Conservation (phyloP, 92 coral and sea anemone species). For the Muricea muricata region DNA sequence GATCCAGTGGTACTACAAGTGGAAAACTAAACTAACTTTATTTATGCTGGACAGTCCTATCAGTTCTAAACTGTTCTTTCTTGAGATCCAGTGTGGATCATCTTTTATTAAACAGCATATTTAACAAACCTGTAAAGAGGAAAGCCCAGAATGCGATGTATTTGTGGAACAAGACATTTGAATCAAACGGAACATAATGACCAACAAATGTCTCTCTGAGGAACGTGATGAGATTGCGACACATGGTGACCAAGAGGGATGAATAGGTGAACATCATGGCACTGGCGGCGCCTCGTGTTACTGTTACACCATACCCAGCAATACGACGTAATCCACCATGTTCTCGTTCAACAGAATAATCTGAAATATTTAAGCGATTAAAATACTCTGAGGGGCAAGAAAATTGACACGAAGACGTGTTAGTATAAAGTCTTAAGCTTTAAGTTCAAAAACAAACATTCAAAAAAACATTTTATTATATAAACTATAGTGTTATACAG, state of each 20-base stretch:
- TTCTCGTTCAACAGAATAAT: slow-evolving; percentile 23
- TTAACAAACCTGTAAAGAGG: slow-evolving; percentile 43
- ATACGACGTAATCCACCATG: slow-evolving; percentile 37
- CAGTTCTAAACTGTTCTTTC: neutral
- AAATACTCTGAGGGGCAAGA: neutral
- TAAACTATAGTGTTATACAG: too few species aligned
- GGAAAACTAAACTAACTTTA: too few species aligned
- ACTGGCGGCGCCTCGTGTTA: slow-evolving; percentile 34
- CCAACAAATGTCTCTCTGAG: slow-evolving; percentile 22
- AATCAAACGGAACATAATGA: slow-evolving; percentile 36
- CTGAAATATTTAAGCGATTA: neutral
- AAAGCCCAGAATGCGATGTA: slow-evolving; percentile 40
- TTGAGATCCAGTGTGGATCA: too few species aligned
- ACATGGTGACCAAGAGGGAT: slow-evolving; percentile 21
- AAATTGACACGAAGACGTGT: too few species aligned
- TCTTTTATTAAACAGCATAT: too few species aligned
- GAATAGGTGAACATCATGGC: slow-evolving; percentile 40
- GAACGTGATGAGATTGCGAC: slow-evolving; percentile 36
- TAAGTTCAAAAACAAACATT: too few species aligned
- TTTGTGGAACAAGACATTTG: slow-evolving; percentile 29
- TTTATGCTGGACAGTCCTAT: too few species aligned
- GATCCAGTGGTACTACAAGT: too few species aligned
- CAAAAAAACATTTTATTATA: too few species aligned
- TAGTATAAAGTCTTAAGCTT: too few species aligned
- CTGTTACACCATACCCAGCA: slow-evolving; percentile 35